Conservation (phyloP, 2,888 invertebrate species). For the Venustoraphidia nigricollis region DNA sequence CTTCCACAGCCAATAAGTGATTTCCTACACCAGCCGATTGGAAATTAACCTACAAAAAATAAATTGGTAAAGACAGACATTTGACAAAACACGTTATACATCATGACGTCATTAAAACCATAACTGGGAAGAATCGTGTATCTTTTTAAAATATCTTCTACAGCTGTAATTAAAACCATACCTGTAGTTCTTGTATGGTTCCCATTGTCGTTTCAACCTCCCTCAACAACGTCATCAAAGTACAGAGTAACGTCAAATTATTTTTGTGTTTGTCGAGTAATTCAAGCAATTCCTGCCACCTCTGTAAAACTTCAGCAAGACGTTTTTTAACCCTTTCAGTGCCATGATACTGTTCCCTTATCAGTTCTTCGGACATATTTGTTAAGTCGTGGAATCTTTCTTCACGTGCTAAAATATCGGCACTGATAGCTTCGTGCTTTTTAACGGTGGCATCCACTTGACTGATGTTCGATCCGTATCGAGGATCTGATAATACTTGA, state of each 20-base stretch:
- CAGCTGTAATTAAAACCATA: slow-evolving; percentile 26
- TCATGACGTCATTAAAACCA: no score
- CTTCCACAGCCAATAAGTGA: slow-evolving; percentile 88
- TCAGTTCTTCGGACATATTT: slow-evolving; percentile 84
- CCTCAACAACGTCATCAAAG: slow-evolving; percentile 72
- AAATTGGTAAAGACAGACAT: neutral
- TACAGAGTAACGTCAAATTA: slow-evolving; percentile 63
- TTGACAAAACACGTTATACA: no score
- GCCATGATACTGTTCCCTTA: slow-evolving; percentile 82
- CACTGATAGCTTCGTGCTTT: slow-evolving; percentile 96
- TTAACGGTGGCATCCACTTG: slow-evolving; percentile 96
- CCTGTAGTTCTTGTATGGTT: slow-evolving; percentile 72
- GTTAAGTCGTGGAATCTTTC: slow-evolving; percentile 89
- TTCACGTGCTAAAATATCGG: slow-evolving; percentile 85
- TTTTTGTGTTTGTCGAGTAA: slow-evolving; percentile 70
- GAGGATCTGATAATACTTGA: slow-evolving; percentile 80
- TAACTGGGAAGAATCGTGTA: no score
- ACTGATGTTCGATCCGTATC: slow-evolving; percentile 76
- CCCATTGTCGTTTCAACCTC: slow-evolving; percentile 83
- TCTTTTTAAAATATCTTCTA: no score
- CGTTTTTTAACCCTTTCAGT: slow-evolving; percentile 56
- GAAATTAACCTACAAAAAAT: slow-evolving; percentile 38
- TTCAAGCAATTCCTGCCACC: slow-evolving; percentile 76
- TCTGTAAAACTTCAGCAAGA: slow-evolving; percentile 54
- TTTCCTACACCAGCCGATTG: slow-evolving; percentile 81